Conservation (phyloP, 37 sponge, comb jelly and placozoan species). For the Agelas oroides region DNA sequence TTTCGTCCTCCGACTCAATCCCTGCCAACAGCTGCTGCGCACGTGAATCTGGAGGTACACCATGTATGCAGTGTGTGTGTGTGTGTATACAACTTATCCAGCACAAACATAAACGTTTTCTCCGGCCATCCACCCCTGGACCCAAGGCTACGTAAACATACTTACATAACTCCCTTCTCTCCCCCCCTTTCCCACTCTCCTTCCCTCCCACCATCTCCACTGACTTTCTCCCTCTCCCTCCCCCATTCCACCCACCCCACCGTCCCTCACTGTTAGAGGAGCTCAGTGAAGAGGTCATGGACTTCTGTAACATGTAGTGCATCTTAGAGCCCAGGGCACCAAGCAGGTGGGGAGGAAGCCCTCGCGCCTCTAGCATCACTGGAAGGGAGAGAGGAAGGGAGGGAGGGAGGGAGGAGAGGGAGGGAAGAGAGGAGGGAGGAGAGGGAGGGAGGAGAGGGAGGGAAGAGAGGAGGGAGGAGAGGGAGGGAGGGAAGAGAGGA, state of each 20-base stretch:
- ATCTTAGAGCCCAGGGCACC: constrained; percentile 74
- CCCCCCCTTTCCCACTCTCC: no score
- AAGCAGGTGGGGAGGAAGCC: constrained; percentile 79
- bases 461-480: background rate
- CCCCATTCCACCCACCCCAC: no score
- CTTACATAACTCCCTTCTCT: no score
- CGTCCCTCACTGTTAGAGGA: constrained; percentile 64
- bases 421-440: background rate
- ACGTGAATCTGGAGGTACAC: constrained; percentile 55
- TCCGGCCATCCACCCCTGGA: no score
- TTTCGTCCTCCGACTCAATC: constrained; percentile 79
- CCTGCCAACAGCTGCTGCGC: constrained; percentile 82
- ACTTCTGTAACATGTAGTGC: constrained; percentile 68
- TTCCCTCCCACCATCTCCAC: no score
- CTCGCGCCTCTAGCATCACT: constrained; percentile 87
- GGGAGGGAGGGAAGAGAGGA: background rate
- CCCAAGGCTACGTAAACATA: no score
- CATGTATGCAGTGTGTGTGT: background rate
- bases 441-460: background rate
- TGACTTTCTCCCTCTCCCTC: no score
- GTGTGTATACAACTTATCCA: no score
- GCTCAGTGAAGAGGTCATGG: constrained; percentile 42
- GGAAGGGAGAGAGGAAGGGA: background rate
- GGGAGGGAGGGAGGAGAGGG: background rate
- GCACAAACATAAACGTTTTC: no score